Base-by-base conservation (phyloP, 2,888 invertebrate genomes). In the Drosophila villosipedis region DNA sequence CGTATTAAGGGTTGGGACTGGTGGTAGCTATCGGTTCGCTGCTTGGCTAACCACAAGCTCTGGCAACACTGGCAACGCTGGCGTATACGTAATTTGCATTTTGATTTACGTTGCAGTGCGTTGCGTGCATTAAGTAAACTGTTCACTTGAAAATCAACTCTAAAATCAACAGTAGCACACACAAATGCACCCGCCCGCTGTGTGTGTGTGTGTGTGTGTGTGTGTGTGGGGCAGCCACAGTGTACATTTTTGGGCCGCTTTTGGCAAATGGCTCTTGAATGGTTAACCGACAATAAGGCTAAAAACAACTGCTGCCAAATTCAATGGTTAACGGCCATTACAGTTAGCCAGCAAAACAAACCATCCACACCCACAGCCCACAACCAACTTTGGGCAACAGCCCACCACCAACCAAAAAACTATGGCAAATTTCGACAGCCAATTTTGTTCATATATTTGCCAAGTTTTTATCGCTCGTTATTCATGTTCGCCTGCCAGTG, bases 131-230 rank as follows among this genome's bases (percentile, higher is more conserved):
- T 90, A 85, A 84, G 89, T 87, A 89, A 90, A 89, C 87, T 91
- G 89, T 85, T 89, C 88, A 91, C 90, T 89, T 89, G 83, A 87
- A 91, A 89, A 89, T 91, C 89, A 89, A 89, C 89, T 89, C 85
- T 70, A 81, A 88, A 84, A 88, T 84, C 89, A 89, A 89, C 87
- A 90, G 70, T 80, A 73, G 77, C 73, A 80, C 67, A 54, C 71
- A 80, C 85, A 80, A 79, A 81, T 76, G 71, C 65, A 22, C 19
- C 12, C 12, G 4, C 22, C 3, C 31, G 0, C 12, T 3, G 5
- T 53, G 41, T 50, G 50, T 28, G 62, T 39, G 58, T 35, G 54
- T n/a, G 30, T n/a, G 39, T 28, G 47, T 35, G 59, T 53, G 54
- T 52, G 67, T 57, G 63, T 53, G 68, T 57, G 57, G 33, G 49